Percentiles rank a stretch among this genome's conserved stretches.
Evolutionary conservation across 2,797 vertebrate genomes (phyloP).

Genomic region (Aulostomus chinensis): DNA sequence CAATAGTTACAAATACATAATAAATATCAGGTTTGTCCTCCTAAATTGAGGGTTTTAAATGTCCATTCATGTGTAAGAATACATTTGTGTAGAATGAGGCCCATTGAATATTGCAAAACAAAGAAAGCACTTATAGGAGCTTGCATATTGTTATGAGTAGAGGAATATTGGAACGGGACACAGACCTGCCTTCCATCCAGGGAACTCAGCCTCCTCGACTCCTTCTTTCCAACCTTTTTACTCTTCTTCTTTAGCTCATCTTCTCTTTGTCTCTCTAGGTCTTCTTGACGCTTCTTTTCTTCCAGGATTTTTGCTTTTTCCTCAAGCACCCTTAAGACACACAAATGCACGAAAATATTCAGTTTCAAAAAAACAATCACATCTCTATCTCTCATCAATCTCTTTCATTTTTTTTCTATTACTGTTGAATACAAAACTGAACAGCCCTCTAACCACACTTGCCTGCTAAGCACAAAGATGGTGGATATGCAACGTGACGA

Average conservation of each 20-base stretch:
- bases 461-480: too few species aligned
- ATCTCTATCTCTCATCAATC: background rate
- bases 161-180: too few species aligned
- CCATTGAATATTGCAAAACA: too few species aligned
- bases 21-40: too few species aligned
- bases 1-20: background rate
- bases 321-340: conserved; percentile 73
- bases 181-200: conserved; percentile 73
- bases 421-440: too few species aligned
- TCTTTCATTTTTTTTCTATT: background rate
- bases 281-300: conserved; percentile 72
- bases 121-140: too few species aligned
- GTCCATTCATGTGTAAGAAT: too few species aligned
- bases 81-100: too few species aligned
- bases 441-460: too few species aligned
- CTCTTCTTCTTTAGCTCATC: conserved; percentile 79
- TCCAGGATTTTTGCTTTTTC: conserved; percentile 63
- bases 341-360: background rate
- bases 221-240: conserved; percentile 72
- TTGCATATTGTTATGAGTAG: background rate
- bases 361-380: background rate
- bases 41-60: too few species aligned
- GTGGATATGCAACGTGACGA: too few species aligned
- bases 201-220: conserved; percentile 67
- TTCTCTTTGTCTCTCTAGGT: conserved; percentile 74